Evolutionary conservation across 2,797 vertebrate species (phyloP), one percentile per base, ranked within the genome.

Genomic region (Melanotaenia maccullochi): DNA sequence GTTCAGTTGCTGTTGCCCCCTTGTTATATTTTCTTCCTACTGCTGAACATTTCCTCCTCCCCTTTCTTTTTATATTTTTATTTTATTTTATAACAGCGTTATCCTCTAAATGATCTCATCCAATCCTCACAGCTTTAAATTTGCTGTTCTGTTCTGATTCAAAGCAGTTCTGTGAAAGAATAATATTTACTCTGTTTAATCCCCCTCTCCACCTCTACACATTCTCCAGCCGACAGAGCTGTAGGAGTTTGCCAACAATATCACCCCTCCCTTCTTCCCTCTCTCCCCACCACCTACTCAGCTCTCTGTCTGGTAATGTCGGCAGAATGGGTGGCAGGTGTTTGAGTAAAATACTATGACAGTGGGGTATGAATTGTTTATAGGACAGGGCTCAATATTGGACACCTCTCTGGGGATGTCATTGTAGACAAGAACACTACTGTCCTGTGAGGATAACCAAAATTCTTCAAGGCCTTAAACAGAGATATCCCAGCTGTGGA

Each of bases 171-270:
- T 63, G 76, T 75, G 25, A 71, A 87, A 86, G 84, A 83, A 90
- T 86, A 92, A 91, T 91, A 92, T 92, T 91, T 89, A 82, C 85
- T 80, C 78, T 72, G 63, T 87, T 88, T 86, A 87, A 87, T 88
- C 59, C 78, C 78, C 49, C 67, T 80, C 79, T 88, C 73, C 74
- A 87, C 82, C 88, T 86, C 85, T 66, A 70, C 84, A 84, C 80
- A 89, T 88, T 90, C 83, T 76, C 78, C 65, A 81, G 76, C 75
- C 70, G 75, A 71, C 82, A 85, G 60, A 81, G 58, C 73, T 67
- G 62, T 42, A 60, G 67, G 59, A 70, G 77, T 47, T 68, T 86
- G 90, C 89, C 91, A 92, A 87, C 69, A 91, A 90, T 78, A 90
- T 81, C 87, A 87, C 69, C 82, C 84, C 84, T 83, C 78, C 87